A percentile compares a stretch with the other conserved stretches of the same genome.
phyloP scores from a whole-genome alignment of 30 jellyfish, hydroid and myxozoan species.

The Aurelia coerulea region DNA sequence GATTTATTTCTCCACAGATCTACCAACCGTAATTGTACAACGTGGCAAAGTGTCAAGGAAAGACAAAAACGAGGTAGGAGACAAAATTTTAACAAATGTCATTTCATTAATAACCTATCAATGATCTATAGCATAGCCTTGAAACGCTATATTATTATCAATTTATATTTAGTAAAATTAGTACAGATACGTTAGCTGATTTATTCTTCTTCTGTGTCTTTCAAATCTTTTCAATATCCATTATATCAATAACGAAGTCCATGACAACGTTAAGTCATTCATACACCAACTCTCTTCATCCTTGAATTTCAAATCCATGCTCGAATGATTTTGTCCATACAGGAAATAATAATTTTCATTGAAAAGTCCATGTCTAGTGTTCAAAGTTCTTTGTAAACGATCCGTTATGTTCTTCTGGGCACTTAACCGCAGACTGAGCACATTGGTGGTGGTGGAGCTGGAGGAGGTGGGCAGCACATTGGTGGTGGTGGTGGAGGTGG shows the following conservation, averaged over 20 bases:
- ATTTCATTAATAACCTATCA: constrained; percentile 19
- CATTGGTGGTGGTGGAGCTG: constrained; percentile 98
- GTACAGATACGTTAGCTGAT: neutral
- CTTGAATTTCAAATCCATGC: constrained; percentile 6
- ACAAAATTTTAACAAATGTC: constrained; percentile 28
- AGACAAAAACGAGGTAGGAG: no score
- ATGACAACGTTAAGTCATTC: constrained; percentile 18
- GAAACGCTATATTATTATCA: constrained; percentile 36
- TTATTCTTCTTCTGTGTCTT: neutral
- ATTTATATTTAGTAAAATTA: constrained; percentile 5
- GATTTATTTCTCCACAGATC: no score
- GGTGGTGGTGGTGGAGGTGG: constrained; percentile 94
- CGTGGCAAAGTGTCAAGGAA: no score
- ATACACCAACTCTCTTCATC: neutral
- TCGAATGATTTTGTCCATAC: neutral
- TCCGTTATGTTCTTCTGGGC: constrained; percentile 39
- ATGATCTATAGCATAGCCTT: constrained; percentile 13
- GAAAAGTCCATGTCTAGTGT: constrained; percentile 24
- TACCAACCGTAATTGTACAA: no score
- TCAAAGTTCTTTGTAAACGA: constrained; percentile 48
- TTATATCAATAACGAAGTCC: constrained; percentile 29
- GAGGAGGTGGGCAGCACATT: constrained; percentile 90
- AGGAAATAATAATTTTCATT: neutral
- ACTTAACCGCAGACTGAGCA: constrained; percentile 75
- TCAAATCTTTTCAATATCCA: constrained; percentile 8